Evolutionary conservation across 2,113 vertebrate species (phyloP).

Genomic region (Lonchura striata): DNA sequence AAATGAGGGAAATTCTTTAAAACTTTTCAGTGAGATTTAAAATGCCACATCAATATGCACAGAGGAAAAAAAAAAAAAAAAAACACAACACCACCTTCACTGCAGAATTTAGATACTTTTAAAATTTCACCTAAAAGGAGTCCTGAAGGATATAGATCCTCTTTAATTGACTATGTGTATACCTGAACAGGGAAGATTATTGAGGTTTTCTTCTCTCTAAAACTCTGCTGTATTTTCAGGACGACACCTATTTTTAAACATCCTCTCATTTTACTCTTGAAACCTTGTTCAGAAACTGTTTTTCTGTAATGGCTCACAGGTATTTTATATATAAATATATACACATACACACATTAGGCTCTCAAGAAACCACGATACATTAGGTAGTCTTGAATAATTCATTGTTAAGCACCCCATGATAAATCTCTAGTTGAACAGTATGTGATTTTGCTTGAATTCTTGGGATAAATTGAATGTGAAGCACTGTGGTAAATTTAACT

Average conservation of each 20-base stretch:
- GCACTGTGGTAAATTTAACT: constrained; percentile 42
- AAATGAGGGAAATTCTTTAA: not conserved
- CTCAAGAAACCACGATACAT: constrained; percentile 12
- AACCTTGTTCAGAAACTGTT: not conserved
- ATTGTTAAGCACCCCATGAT: constrained; percentile 47
- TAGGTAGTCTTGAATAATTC: constrained; percentile 43
- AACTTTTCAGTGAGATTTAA: not conserved
- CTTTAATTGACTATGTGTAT: not conserved
- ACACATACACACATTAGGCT: constrained; percentile 24
- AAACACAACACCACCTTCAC: not conserved
- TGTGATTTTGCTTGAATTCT: constrained; percentile 33
- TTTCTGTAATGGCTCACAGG: not conserved
- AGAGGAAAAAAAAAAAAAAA: not conserved
- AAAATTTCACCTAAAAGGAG: not conserved
- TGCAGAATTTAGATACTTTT: not conserved
- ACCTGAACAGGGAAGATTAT: not conserved
- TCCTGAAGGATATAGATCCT: not conserved
- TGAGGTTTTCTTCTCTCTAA: not conserved
- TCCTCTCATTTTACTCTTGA: not conserved
- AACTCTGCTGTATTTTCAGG: not conserved
- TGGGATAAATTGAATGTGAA: constrained; percentile 2
- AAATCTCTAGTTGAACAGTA: constrained; percentile 11
- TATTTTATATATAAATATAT: constrained; percentile 51
- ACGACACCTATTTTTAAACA: constrained; percentile 30
- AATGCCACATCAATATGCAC: not conserved